Evolutionary conservation across 1,140 invertebrate species (phyloP).

Genomic region (Formica selysi): DNA sequence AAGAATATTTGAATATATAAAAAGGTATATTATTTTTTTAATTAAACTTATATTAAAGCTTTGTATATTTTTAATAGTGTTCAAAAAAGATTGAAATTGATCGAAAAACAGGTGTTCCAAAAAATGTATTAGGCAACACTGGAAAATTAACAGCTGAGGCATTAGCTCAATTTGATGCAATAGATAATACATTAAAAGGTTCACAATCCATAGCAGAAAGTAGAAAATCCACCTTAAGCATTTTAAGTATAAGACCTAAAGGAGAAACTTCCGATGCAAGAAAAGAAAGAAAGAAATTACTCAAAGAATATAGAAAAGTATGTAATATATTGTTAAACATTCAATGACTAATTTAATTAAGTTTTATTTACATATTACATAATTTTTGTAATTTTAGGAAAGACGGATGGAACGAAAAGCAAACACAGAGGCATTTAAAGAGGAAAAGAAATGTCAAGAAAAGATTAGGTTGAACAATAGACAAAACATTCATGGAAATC

Average conservation of each 20-base stretch:
- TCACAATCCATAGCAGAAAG: conserved; percentile 89
- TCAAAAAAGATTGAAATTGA: conserved; percentile 90
- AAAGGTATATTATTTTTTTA: conserved; percentile 89
- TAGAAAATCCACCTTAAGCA: conserved; percentile 90
- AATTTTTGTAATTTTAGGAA: conserved; percentile 87
- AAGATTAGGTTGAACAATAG: conserved; percentile 92
- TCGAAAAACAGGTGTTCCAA: conserved; percentile 91
- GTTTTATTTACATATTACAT: conserved; percentile 22
- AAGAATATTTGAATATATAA: conserved; percentile 79
- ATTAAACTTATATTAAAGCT: background rate
- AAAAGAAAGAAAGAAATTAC: conserved; percentile 91
- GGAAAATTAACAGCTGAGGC: conserved; percentile 90
- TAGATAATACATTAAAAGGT: conserved; percentile 84
- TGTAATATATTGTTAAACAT: conserved; percentile 19
- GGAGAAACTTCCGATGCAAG: conserved; percentile 94
- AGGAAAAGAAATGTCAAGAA: conserved; percentile 94
- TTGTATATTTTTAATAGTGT: conserved; percentile 80
- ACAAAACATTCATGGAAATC: conserved; percentile 91
- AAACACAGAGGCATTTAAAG: conserved; percentile 94
- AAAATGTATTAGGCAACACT: conserved; percentile 87
- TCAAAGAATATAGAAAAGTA: conserved; percentile 93
- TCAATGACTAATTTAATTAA: background rate
- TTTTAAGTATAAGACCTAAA: conserved; percentile 91
- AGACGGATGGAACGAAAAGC: conserved; percentile 95
- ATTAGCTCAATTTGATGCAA: conserved; percentile 89